phyloP scores from a whole-genome alignment of 2,888 invertebrate genomes.

The Notodonta dromedarius region DNA sequence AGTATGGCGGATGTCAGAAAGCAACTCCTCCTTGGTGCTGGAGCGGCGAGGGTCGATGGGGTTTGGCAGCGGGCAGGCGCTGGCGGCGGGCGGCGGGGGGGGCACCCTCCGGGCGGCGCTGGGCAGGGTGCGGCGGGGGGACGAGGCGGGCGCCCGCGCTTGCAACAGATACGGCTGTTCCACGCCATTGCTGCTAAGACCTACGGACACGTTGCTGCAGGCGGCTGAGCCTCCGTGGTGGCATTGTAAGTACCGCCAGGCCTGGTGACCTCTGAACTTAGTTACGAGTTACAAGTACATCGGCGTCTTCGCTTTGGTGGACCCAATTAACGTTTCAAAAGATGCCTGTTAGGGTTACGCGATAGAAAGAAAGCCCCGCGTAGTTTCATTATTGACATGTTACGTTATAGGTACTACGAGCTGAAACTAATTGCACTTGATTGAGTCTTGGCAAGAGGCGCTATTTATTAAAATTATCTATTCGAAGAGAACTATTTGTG shows the following conservation, averaged over 20 bases:
- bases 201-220: constrained; percentile 65
- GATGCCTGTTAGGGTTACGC: too few relatives aligned
- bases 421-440: too few relatives aligned
- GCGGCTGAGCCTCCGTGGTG: constrained; percentile 74
- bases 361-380: too few relatives aligned
- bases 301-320: too few relatives aligned
- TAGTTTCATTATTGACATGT: too few relatives aligned
- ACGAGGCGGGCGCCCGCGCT: constrained; percentile 74
- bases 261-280: neutral
- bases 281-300: too few relatives aligned
- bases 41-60: constrained; percentile 71
- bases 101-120: constrained; percentile 65
- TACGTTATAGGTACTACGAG: too few relatives aligned
- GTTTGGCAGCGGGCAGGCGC: constrained; percentile 62
- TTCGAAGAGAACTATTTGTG: too few relatives aligned
- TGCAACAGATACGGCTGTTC: constrained; percentile 79
- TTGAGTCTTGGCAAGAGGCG: too few relatives aligned
- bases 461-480: too few relatives aligned
- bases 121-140: constrained; percentile 60
- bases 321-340: too few relatives aligned
- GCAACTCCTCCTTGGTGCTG: constrained; percentile 68
- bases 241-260: constrained; percentile 58
- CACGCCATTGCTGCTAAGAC: constrained; percentile 62
- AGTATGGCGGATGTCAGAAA: constrained; percentile 74
- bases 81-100: constrained; percentile 56